phyloP scores from a whole-genome alignment of 2,888 invertebrate species.

The Glyphotaelius pellucidus region DNA sequence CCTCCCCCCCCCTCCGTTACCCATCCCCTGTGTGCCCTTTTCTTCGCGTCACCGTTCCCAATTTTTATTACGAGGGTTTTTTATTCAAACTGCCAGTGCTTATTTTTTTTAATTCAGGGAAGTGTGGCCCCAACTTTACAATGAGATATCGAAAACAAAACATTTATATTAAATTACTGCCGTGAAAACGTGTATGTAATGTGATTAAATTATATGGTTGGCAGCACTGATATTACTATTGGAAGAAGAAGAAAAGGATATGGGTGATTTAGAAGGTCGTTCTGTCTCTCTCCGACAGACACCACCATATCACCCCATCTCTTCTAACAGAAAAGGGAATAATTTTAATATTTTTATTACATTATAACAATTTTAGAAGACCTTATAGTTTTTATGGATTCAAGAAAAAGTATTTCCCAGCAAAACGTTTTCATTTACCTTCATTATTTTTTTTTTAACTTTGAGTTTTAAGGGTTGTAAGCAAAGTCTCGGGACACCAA shows the following conservation, averaged over 20 bases:
- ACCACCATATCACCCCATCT: background rate
- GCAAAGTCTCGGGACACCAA: background rate
- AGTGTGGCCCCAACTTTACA: slow-evolving; percentile 18
- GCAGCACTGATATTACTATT: slow-evolving; percentile 42
- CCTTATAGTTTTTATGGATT: background rate
- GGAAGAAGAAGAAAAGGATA: slow-evolving; percentile 23
- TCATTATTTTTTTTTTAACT: background rate
- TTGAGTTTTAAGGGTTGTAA: background rate
- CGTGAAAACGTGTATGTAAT: slow-evolving; percentile 65
- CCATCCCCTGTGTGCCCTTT: no score
- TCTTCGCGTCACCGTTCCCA: no score
- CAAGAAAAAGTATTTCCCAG: background rate
- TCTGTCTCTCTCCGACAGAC: background rate
- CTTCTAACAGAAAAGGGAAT: background rate
- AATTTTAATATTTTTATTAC: background rate
- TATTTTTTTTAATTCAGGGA: background rate
- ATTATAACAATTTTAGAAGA: background rate
- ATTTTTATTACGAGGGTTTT: no score
- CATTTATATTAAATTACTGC: slow-evolving; percentile 65
- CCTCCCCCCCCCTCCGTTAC: no score
- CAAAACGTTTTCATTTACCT: background rate
- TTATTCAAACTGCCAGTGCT: no score
- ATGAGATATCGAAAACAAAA: slow-evolving; percentile 59
- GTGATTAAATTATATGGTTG: slow-evolving; percentile 65
- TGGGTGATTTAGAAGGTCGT: background rate